Base-by-base conservation (phyloP, 2,888 invertebrate genomes). In the Asteroscopus sphinx region DNA sequence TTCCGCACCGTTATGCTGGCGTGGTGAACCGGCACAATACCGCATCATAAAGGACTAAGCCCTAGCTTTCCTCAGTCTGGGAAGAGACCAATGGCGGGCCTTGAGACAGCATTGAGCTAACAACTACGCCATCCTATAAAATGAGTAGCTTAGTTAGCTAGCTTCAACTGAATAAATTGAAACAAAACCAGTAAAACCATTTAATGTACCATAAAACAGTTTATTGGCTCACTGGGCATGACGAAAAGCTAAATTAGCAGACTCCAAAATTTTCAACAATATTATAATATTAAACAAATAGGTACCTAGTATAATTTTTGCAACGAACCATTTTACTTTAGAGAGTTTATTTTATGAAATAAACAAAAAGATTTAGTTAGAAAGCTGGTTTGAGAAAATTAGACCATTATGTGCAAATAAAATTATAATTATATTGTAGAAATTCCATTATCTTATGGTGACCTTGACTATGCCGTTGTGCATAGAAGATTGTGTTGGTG, bases 211-310 rank as follows among this genome's bases (percentile, higher is more conserved):
- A 40, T 68, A 36, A 32, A 52, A 60, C 32, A 11, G 63, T 68
- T 74, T 59, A 68, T 39, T 73, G 69, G 68, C 57, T 72, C 80
- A 76, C 48, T 73, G 78, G 61, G 59, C 81, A 77, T 80, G 77
- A 78, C 80, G 80, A 48, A 55, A 47, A 72, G 37, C 58, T n/a
- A 8, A 52, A 51, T 54, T 51, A 57, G 46, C 35, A 54, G 36
- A 37, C 61, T 51, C 13, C 30, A 51, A 36, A 53, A 54, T 57
- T 56, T 36, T 45, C 33, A 51, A 40, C 45, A 51, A 40, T 41
- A 47, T 57, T 61, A 46, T 42, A 44, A 42, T 67, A 67, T 58
- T 45, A 63, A 45, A 49, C 48, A 63, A 58, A 63, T 54, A 48
- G 47, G 17, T 21, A 21, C 21, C 62, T 45, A 57, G 51, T 15